These are phyloP conservation scores for Oreonectes daqikongensis DNA, from an alignment of 2,797 vertebrate genomes.

Conservation along the genomic window DNA sequence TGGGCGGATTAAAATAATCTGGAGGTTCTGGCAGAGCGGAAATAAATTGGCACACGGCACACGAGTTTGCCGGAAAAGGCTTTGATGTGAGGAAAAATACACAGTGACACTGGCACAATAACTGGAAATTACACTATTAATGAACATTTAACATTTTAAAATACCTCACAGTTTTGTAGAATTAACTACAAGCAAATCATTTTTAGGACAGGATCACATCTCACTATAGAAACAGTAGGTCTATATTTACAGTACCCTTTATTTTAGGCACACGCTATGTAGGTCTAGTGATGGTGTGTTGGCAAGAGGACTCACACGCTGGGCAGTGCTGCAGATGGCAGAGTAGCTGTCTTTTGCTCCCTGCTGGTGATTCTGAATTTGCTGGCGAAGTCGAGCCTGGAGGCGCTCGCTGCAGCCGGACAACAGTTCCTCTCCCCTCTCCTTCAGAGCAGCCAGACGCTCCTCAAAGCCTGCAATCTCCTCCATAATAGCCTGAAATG, in stretches of 20 bases:
- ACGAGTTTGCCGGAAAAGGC: constrained; percentile 12
- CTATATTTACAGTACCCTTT: not conserved
- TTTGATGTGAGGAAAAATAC: constrained; percentile 2
- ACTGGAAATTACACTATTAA: not conserved
- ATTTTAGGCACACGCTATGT: constrained; percentile 10
- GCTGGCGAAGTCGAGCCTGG: constrained; percentile 89
- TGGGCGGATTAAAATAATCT: constrained; percentile 39
- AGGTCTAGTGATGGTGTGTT: constrained; percentile 30
- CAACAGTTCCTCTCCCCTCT: constrained; percentile 85
- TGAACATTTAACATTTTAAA: not conserved
- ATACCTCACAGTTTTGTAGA: not conserved
- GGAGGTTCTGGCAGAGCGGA: not conserved
- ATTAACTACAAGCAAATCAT: not conserved
- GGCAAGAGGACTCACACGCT: constrained; percentile 83
- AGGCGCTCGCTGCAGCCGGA: constrained; percentile 86
- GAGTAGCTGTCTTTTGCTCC: constrained; percentile 96
- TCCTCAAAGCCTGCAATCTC: constrained; percentile 96
- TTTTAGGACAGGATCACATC: not conserved
- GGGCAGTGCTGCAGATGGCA: constrained; percentile 95
- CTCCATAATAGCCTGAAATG: constrained; percentile 93
- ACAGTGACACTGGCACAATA: not conserved
- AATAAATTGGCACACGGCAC: constrained; percentile 1
- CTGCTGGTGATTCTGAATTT: constrained; percentile 88
- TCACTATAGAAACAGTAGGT: not conserved
- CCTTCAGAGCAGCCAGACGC: constrained; percentile 83